Evolutionary conservation across 2,888 invertebrate species (phyloP), one percentile per base, ranked within the genome.

Genomic region (Rhamphomyia laevipes): DNA sequence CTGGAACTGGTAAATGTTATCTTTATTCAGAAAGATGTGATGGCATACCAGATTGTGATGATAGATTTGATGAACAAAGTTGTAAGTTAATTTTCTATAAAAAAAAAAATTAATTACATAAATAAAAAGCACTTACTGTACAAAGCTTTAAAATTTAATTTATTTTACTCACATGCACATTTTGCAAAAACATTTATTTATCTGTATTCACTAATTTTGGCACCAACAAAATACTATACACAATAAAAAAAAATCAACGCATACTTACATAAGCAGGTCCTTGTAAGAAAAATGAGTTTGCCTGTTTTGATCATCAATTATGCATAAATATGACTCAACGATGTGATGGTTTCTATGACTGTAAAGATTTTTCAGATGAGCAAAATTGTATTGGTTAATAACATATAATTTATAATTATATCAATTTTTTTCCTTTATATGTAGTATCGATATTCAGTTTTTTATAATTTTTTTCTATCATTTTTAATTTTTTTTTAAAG

Each of bases 271-370:
- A 18, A 18, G 40, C 17, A 67, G 70, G 67, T 60, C 63, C 63
- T 59, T 86, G 86, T 71, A 72, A 69, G 61, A 73, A 76, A 51
- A 75, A 77, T 56, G 76, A 86, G 70, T 86, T 85, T 73, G 76
- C 77, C 58, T 87, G 87, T 72, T 70, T 65, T 53, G 82, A 84
- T 74, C 78, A 81, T 73, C 79, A 77, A 56, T 76, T 77, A 66
- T 92, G 91, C 76, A 84, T 92, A 67, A 82, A 82, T 57, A 74
- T 77, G 68, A 72, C 76, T 58, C 80, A 82, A 63, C 82, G 83
- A 68, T 91, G 92, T 76, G 89, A 92, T 80, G 86, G 86, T 77
- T 80, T 80, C 75, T 87, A 87, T 80, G 88, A 89, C 77, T 89
- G 89, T 77, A 77, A 78, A 73, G 88, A 89, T 77, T 87, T 86